These are phyloP conservation scores for Panthera tigris DNA, from an alignment of 2,113 vertebrate genomes.

Conservation along the genomic window DNA sequence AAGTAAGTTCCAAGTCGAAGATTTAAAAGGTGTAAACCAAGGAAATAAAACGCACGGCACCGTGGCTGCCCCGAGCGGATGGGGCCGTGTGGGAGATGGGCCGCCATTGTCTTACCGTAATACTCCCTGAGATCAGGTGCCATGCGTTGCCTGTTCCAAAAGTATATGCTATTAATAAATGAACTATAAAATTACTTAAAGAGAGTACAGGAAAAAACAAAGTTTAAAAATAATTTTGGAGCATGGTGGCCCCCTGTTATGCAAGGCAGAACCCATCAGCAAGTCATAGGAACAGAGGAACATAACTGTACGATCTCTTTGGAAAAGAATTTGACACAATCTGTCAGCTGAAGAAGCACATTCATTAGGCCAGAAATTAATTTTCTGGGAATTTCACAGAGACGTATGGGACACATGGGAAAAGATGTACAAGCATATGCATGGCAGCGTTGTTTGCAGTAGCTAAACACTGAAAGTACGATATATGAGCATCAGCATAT, in stretches of 20 bases:
- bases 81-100: not conserved
- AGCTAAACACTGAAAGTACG: not conserved
- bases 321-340: not conserved
- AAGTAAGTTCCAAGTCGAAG: not conserved
- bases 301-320: not conserved
- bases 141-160: not conserved
- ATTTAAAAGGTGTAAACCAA: not conserved
- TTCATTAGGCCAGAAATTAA: not conserved
- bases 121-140: not conserved
- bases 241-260: not conserved
- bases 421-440: not conserved
- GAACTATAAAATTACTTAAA: not conserved
- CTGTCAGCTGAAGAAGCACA: not conserved
- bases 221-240: not conserved
- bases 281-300: not conserved
- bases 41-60: not conserved
- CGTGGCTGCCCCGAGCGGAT: not conserved
- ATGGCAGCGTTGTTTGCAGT: not conserved
- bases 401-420: too few relatives aligned
- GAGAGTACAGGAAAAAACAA: not conserved
- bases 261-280: not conserved
- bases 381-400: not conserved
- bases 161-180: not conserved
- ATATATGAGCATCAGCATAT: not conserved
- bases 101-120: rapidly evolving